A percentile compares a stretch with the other conserved stretches of the same genome.
phyloP scores from a whole-genome alignment of 2,888 invertebrate species.

The Ormyrus labotus region DNA sequence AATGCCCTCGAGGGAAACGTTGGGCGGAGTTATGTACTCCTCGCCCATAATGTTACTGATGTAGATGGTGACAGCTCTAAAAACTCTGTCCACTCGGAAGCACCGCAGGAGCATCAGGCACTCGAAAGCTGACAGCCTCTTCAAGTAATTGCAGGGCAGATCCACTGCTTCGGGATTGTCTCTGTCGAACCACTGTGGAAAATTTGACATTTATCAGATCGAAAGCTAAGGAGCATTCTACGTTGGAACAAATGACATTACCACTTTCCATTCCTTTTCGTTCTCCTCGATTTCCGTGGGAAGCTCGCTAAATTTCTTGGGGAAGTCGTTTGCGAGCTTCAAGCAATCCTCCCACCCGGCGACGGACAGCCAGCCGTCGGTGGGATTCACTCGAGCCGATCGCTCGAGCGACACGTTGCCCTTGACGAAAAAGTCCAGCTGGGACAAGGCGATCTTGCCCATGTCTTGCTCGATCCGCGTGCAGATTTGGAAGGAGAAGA shows the following conservation, averaged over 20 bases:
- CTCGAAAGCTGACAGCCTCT: slow-evolving; percentile 80
- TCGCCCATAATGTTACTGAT: slow-evolving; percentile 90
- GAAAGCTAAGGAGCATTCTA: no score
- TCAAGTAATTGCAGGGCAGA: slow-evolving; percentile 82
- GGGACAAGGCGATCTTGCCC: slow-evolving; percentile 80
- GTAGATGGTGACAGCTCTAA: slow-evolving; percentile 89
- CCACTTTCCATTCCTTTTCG: slow-evolving; percentile 82
- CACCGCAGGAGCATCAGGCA: slow-evolving; percentile 90
- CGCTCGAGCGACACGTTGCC: slow-evolving; percentile 89
- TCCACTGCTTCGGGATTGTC: slow-evolving; percentile 86
- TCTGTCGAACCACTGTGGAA: slow-evolving; percentile 86
- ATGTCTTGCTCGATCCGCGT: slow-evolving; percentile 87
- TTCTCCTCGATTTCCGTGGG: slow-evolving; percentile 79
- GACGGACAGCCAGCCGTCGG: slow-evolving; percentile 82
- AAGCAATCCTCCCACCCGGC: slow-evolving; percentile 91
- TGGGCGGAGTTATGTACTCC: slow-evolving; percentile 91
- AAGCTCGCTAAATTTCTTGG: slow-evolving; percentile 81
- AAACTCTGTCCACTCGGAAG: slow-evolving; percentile 92
- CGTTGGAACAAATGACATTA: slow-evolving; percentile 68
- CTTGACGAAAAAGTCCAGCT: slow-evolving; percentile 94
- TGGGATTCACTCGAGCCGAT: slow-evolving; percentile 81
- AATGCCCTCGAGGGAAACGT: slow-evolving; percentile 86
- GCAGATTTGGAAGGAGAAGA: slow-evolving; percentile 94
- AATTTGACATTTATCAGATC: no score
- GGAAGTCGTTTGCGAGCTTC: slow-evolving; percentile 84